A percentile compares a stretch with the other conserved stretches of the same genome.
phyloP scores from a whole-genome alignment of 2,888 invertebrate species.

The Spisula subtruncata region DNA sequence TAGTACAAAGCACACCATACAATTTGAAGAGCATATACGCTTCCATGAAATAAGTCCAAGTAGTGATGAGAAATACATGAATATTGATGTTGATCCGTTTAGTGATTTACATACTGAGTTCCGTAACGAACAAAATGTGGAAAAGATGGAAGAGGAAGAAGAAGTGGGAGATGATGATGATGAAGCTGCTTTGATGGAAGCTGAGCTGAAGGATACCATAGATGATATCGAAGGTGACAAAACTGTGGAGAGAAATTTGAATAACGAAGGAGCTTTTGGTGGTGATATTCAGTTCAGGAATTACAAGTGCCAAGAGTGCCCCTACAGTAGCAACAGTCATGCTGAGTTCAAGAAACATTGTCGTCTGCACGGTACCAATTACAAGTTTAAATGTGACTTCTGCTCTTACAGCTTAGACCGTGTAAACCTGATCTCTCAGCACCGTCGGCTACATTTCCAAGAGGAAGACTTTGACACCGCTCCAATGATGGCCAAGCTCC shows the following conservation, averaged over 20 bases:
- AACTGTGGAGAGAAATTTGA: constrained; percentile 61
- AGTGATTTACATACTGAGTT: constrained; percentile 68
- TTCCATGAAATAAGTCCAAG: constrained; percentile 71
- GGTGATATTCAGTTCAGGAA: constrained; percentile 72
- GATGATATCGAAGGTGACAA: constrained; percentile 38
- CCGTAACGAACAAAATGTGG: constrained; percentile 52
- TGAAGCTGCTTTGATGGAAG: constrained; percentile 74
- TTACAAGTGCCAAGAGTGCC: constrained; percentile 74
- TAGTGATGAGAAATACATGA: constrained; percentile 55
- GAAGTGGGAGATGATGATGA: constrained; percentile 68
- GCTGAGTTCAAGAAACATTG: constrained; percentile 79
- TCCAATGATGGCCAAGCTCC: constrained; percentile 67
- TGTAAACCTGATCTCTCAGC: constrained; percentile 76
- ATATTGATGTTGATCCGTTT: constrained; percentile 77
- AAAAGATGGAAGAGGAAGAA: constrained; percentile 61
- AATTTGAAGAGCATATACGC: constrained; percentile 80
- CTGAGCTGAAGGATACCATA: constrained; percentile 66
- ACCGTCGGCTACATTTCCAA: constrained; percentile 77
- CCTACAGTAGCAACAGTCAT: constrained; percentile 77
- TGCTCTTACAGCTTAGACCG: constrained; percentile 77
- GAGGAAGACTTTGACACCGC: constrained; percentile 75
- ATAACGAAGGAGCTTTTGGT: constrained; percentile 71
- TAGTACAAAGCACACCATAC: constrained; percentile 76
- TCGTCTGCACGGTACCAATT: constrained; percentile 71
- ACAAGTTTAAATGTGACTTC: constrained; percentile 77